These are phyloP conservation scores for Meteorus sp. DNA, from an alignment of 1,140 invertebrate genomes.

Conservation along the genomic window DNA sequence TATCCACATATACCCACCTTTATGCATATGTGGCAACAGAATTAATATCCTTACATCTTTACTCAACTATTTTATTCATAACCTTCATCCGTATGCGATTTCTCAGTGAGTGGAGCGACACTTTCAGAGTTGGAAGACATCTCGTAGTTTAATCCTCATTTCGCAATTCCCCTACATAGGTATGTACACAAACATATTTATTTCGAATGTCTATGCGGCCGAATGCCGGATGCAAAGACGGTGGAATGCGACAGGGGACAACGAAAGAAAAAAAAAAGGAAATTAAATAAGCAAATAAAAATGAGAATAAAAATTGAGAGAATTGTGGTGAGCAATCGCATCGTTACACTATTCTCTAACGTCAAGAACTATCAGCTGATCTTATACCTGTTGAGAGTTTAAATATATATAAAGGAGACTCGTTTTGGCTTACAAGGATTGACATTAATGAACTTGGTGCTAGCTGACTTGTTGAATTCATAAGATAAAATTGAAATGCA, in stretches of 20 bases:
- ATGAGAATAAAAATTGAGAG: neutral
- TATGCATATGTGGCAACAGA: neutral
- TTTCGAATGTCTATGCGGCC: no score
- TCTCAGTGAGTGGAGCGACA: neutral
- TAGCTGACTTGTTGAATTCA: neutral
- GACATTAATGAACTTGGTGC: constrained; percentile 5
- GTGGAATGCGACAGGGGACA: constrained; percentile 4
- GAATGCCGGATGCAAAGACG: constrained; percentile 3
- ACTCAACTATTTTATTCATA: constrained; percentile 1
- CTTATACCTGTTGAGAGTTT: neutral
- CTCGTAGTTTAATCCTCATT: constrained; percentile 7
- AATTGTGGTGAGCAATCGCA: neutral
- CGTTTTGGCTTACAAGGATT: neutral
- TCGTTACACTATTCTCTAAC: neutral
- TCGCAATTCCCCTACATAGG: constrained; percentile 1
- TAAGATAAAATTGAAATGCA: neutral
- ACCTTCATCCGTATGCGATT: neutral
- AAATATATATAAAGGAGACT: neutral
- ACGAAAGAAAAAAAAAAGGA: no score
- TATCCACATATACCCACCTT: neutral
- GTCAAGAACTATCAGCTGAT: constrained; percentile 2
- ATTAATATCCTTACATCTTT: constrained; percentile 1
- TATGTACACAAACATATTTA: no score
- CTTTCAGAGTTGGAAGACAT: constrained; percentile 12
- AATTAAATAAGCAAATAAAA: no score